Evolutionary conservation across 1,140 invertebrate species (phyloP), one percentile per base, ranked within the genome.

Genomic region (Atta colombica): DNA sequence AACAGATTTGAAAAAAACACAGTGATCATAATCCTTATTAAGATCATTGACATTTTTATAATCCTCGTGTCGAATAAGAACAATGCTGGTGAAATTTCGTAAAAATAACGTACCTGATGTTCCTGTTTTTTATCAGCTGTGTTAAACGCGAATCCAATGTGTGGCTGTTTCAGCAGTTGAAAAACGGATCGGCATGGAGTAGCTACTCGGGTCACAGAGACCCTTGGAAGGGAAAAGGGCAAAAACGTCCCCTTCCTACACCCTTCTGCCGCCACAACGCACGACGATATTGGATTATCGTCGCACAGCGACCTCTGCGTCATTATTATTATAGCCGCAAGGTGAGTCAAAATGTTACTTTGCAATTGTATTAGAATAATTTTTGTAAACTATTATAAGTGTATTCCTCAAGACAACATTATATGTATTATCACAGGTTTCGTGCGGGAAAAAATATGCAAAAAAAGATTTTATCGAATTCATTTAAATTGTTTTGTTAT

Each of bases 111-210:
- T 63, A 51, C 18, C 39, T 55, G 7, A 80, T 88, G 75, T 88
- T 82, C 90, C 71, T 93, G 92, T 91, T 89, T 80, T 71, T 86
- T 87, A 90, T 92, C 90, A 92, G 88, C 86, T 77, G 89, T 91
- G 89, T 87, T 92, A 87, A 93, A 68, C 90, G 90, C 91, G 89
- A 91, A 85, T 71, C 87, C 87, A 93, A 92, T 87, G 86, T 92
- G 89, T 91, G 90, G 92, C 72, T 95, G 92, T 94, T 95, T 93
- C 93, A 94, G 94, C 93, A 95, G 94, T 85, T 91, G 89, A 91
- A 92, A 90, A 92, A 91, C 85, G 89, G 84, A 89, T 88, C 91
- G 94, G 93, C 91, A 95, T 95, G 94, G 95, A 95, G 93, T 95
- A 95, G 93, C 91, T 89, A 89, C 72, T 74, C 88, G 77, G 61